A percentile compares a stretch with the other conserved stretches of the same genome.
phyloP scores from a whole-genome alignment of 1,140 invertebrate genomes.

The Atta colombica region DNA sequence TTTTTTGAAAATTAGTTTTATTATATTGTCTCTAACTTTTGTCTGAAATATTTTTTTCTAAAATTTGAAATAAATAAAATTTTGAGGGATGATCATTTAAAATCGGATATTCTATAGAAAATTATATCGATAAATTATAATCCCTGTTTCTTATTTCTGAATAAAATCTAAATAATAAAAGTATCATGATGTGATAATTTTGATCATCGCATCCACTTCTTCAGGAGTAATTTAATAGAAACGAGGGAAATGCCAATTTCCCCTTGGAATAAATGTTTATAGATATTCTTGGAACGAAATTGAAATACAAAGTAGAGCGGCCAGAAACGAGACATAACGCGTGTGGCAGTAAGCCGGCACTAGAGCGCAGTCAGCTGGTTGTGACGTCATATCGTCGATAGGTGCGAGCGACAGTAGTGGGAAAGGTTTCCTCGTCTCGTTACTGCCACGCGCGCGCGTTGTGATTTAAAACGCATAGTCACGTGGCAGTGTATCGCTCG shows the following conservation, averaged over 20 bases:
- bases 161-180: background rate
- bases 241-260: background rate
- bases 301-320: conserved; percentile 10
- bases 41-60: too few relatives aligned
- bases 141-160: background rate
- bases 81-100: too few relatives aligned
- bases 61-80: too few relatives aligned
- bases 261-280: background rate
- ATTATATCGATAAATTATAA: background rate
- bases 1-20: too few relatives aligned
- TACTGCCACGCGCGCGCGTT: conserved; percentile 61
- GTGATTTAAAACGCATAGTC: conserved; percentile 69
- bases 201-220: background rate
- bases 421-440: conserved; percentile 10
- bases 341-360: conserved; percentile 65
- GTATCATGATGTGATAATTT: background rate
- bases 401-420: conserved; percentile 61
- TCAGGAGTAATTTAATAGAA: too few relatives aligned
- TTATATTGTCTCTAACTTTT: too few relatives aligned
- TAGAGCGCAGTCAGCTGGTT: conserved; percentile 82
- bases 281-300: conserved; percentile 43
- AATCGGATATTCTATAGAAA: too few relatives aligned
- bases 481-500: conserved; percentile 67
- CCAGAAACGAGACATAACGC: conserved; percentile 21
- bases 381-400: conserved; percentile 84